Conservation (phyloP, 1,140 invertebrate genomes). For the Diorhabda sublineata region DNA sequence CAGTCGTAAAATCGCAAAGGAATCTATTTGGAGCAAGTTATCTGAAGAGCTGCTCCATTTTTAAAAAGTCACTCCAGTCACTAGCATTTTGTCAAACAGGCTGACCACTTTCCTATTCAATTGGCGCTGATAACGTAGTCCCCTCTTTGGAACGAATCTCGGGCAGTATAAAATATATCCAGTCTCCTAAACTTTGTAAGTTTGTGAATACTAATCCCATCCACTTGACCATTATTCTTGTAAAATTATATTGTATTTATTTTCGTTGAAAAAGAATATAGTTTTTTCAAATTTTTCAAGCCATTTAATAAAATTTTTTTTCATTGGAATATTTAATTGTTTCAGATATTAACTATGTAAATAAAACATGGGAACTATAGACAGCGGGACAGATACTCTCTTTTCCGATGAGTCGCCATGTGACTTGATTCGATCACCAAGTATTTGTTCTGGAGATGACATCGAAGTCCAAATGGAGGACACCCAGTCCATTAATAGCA, state of each 20-base stretch:
- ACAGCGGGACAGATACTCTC: constrained; percentile 52
- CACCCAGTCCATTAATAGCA: constrained; percentile 40
- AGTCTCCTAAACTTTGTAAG: too few relatives aligned
- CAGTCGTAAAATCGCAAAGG: too few relatives aligned
- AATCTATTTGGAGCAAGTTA: too few relatives aligned
- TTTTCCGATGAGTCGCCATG: constrained; percentile 50
- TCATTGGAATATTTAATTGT: constrained; percentile 20
- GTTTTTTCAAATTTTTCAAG: background rate
- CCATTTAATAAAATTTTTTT: background rate
- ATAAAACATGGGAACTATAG: constrained; percentile 46
- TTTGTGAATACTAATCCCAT: background rate
- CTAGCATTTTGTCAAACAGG: too few relatives aligned
- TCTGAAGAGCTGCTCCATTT: too few relatives aligned
- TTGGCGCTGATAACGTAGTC: background rate
- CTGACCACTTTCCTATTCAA: too few relatives aligned
- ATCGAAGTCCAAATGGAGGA: constrained; percentile 32
- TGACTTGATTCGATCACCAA: constrained; percentile 41
- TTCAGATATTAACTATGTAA: constrained; percentile 38
- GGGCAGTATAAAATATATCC: too few relatives aligned
- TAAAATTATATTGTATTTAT: too few relatives aligned
- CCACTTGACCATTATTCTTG: background rate
- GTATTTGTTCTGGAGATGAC: constrained; percentile 35
- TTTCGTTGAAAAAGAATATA: background rate
- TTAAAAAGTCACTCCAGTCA: too few relatives aligned
- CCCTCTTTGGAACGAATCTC: too few relatives aligned